These are phyloP conservation scores for Scleropages formosus DNA, from an alignment of 2,797 vertebrate species.

Conservation along the genomic window DNA sequence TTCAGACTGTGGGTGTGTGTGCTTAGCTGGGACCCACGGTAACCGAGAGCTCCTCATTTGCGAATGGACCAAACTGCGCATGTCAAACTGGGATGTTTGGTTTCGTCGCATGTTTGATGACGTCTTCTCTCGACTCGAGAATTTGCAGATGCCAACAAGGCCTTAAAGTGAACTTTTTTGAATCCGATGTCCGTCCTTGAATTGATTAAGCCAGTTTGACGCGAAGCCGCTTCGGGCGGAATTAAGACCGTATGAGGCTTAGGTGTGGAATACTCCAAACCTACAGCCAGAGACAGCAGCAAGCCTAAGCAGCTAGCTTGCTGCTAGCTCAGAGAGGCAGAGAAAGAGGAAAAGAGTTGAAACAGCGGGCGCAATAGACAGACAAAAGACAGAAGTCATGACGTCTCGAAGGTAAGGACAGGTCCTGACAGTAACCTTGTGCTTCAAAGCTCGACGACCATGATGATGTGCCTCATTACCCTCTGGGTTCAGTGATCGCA, in stretches of 20 bases:
- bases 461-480: no score
- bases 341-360: conserved; percentile 57
- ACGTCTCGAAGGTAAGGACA: conserved; percentile 75
- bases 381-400: conserved; percentile 60
- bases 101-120: conserved; percentile 73
- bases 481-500: conserved; percentile 3
- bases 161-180: conserved; percentile 37
- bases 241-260: conserved; percentile 59
- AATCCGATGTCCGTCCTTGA: conserved; percentile 47
- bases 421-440: conserved; percentile 32
- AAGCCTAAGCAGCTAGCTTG: conserved; percentile 52
- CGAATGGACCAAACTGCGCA: conserved; percentile 9
- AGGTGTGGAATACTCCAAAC: conserved; percentile 34
- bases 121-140: conserved; percentile 64
- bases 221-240: conserved; percentile 53
- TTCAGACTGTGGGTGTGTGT: no score
- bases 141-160: conserved; percentile 59
- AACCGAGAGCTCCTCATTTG: no score
- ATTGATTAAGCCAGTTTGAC: background rate
- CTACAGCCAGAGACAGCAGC: conserved; percentile 42
- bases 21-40: no score
- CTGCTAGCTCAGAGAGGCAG: conserved; percentile 38
- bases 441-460: background rate
- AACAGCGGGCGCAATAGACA: background rate
- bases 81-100: conserved; percentile 28